Evolutionary conservation across 30 jellyfish, hydroid and myxozoan genomes (phyloP), one percentile per base, ranked within the genome.

Genomic region (Chrysaora quinquecirrha): DNA sequence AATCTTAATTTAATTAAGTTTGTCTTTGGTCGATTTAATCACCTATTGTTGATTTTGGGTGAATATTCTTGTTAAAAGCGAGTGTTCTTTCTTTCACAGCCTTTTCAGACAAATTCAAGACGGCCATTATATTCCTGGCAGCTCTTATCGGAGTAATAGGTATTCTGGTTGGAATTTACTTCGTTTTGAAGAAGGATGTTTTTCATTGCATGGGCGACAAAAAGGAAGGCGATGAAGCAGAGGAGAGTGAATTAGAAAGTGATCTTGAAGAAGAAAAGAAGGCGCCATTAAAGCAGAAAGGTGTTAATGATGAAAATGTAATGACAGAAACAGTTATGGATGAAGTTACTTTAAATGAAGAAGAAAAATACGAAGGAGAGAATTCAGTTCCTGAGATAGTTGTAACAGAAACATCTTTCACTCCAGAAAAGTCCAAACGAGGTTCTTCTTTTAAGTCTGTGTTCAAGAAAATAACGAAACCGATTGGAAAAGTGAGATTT

Each of bases 401-500:
- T 52, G 94, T 93, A 75, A 93, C 98, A 1, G 96, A 93, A 32
- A 30, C 91, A 16, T 29, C 89, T 0, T 76, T 82, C 67, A 76
- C 46, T 1, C 80, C 96, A 27, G 90, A 60, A 34, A 84, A 90
- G 30, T 78, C 85, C 56, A 75, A 77, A 35, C 73, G 85, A 43
- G 62, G 82, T 18, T 72, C 91, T 7, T 78, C 96, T 3, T 23
- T 94, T 73, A 75, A 77, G 50, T 87, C 97, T 1, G 95, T 94
- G 23, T 82, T 94, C 18, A 94, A 94, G 69, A 87, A 77, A 80
- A 94, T 87, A 18, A 58, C 89, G 28, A 75, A 78, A 34, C 97
- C 97, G n/a, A 78, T 78, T 25, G 90, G 90, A 21, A 94, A 85
- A 46, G 99, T 94, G 2, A 75, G 96, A 56, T 94, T 94, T 77